Percentiles rank a stretch among this genome's conserved stretches.
Evolutionary conservation across 2,797 vertebrate species (phyloP).

Genomic region (Oceanodroma leucorhoa): DNA sequence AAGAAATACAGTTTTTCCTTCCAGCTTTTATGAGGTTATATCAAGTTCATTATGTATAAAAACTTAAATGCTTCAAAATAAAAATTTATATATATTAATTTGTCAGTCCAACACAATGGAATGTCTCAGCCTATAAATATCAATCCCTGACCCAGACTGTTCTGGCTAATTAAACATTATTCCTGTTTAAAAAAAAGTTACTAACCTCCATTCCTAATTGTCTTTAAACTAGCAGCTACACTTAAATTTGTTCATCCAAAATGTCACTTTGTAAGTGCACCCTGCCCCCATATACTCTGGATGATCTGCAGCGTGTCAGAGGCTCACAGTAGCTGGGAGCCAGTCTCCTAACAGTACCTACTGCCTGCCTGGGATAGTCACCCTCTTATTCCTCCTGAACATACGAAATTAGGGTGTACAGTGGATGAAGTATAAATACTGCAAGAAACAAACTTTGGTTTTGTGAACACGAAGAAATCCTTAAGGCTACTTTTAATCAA

Average conservation of each 20-base stretch:
- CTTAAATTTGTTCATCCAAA: neutral
- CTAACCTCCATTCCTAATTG: neutral
- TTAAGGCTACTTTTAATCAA: neutral
- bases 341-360: neutral
- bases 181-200: neutral
- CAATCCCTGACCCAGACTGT: neutral
- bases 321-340: neutral
- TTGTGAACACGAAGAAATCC: neutral
- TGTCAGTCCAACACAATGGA: neutral
- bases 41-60: neutral
- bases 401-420: no score
- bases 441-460: neutral
- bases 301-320: neutral
- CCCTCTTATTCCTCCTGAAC: no score
- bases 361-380: neutral
- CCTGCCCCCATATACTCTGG: neutral
- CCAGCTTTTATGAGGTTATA: neutral
- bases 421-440: neutral
- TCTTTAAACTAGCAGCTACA: neutral
- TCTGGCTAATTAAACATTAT: neutral
- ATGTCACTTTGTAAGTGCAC: fast-evolving
- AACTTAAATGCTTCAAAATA: neutral
- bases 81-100: neutral
- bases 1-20: neutral
- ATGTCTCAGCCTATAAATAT: neutral